phyloP scores from a whole-genome alignment of 2,888 invertebrate genomes.

The Agelastica alni region DNA sequence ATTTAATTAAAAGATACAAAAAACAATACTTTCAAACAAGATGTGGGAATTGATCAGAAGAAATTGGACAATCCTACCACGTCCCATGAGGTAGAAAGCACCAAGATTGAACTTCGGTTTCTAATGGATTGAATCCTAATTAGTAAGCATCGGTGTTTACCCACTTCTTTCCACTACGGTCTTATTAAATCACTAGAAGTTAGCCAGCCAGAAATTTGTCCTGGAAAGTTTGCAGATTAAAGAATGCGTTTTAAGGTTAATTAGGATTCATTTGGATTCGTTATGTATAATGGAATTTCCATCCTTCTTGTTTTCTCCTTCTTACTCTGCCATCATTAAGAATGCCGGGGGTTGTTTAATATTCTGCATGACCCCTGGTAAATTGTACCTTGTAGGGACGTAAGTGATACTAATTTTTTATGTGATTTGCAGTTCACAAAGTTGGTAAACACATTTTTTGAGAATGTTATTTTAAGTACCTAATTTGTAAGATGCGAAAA shows the following conservation, averaged over 20 bases:
- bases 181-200: constrained; percentile 22
- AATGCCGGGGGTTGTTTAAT: background rate
- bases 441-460: no score
- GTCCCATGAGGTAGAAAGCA: constrained; percentile 2
- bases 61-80: background rate
- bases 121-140: constrained; percentile 16
- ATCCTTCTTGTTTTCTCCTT: background rate
- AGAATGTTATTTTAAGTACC: no score
- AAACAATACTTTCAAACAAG: no score
- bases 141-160: constrained; percentile 21
- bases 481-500: no score
- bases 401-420: no score
- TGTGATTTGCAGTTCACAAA: no score
- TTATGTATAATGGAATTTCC: constrained; percentile 5
- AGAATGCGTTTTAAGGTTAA: constrained; percentile 20
- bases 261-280: constrained; percentile 14
- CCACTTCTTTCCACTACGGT: constrained; percentile 13
- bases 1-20: no score
- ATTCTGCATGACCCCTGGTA: background rate
- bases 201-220: constrained; percentile 14
- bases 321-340: background rate
- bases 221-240: constrained; percentile 12
- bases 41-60: no score
- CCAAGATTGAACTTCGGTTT: constrained; percentile 7
- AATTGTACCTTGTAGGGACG: no score